These are phyloP conservation scores for Ptiloglossa arizonensis DNA, from an alignment of 1,140 invertebrate genomes.

Conservation along the genomic window DNA sequence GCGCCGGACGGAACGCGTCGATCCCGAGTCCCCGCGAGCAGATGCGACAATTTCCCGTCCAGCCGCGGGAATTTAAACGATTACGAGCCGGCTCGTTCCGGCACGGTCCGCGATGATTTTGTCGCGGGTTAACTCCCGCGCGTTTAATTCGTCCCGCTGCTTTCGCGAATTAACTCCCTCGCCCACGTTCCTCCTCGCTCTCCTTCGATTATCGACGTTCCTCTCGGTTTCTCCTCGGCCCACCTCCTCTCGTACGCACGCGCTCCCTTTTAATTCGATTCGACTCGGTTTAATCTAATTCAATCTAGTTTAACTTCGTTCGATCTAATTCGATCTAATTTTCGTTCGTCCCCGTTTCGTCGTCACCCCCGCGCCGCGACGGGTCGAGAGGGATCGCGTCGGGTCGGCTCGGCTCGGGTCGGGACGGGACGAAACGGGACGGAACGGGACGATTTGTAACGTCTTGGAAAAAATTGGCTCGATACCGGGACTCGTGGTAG, in stretches of 20 bases:
- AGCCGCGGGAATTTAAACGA: conserved; percentile 77
- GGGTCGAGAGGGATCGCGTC: too few relatives aligned
- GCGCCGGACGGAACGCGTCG: conserved; percentile 62
- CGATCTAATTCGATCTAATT: conserved; percentile 31
- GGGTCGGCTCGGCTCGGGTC: too few relatives aligned
- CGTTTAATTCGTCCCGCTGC: conserved; percentile 78
- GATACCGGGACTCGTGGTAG: too few relatives aligned
- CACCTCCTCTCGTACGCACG: conserved; percentile 2
- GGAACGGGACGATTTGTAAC: background rate
- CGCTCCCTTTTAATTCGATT: conserved; percentile 3
- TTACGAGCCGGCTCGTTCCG: conserved; percentile 73
- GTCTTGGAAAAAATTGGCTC: conserved; percentile 5
- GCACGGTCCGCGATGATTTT: conserved; percentile 71
- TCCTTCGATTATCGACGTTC: conserved; percentile 34
- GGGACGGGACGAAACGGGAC: too few relatives aligned
- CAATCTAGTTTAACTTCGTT: conserved; percentile 1
- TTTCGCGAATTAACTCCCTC: conserved; percentile 76
- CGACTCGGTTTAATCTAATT: conserved; percentile 28
- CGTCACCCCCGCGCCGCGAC: background rate
- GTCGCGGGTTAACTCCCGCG: conserved; percentile 78
- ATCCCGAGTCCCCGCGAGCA: conserved; percentile 79
- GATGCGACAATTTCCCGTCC: conserved; percentile 80
- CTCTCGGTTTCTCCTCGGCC: background rate
- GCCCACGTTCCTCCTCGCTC: conserved; percentile 70
- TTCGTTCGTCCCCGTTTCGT: background rate